These are phyloP conservation scores for Cossypha dichroa DNA, from an alignment of 2,797 vertebrate genomes.

Conservation along the genomic window DNA sequence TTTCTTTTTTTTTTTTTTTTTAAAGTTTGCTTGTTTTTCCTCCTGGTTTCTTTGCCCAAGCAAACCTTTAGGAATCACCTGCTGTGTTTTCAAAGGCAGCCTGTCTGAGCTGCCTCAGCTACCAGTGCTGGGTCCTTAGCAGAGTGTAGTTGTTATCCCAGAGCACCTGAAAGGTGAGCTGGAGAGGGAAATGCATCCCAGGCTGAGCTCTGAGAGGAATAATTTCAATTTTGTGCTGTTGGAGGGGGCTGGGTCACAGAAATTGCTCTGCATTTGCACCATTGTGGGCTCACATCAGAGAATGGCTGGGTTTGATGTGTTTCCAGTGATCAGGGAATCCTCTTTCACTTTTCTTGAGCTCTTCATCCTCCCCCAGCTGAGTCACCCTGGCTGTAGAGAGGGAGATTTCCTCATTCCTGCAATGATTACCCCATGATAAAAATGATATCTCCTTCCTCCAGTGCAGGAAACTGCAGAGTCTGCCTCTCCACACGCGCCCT, in stretches of 20 bases:
- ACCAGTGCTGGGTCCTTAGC: neutral
- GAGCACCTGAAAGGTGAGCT: neutral
- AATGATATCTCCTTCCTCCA: neutral
- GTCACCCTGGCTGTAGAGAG: neutral
- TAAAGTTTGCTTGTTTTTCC: too few relatives aligned
- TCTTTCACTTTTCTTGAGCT: neutral
- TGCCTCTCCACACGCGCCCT: neutral
- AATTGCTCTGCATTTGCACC: neutral
- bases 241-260: neutral
- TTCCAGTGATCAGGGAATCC: neutral
- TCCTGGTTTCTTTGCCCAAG: neutral
- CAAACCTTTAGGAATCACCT: neutral
- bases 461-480: fast-evolving
- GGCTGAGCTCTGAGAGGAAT: neutral
- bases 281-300: fast-evolving
- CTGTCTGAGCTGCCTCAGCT: neutral
- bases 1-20: too few relatives aligned
- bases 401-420: neutral
- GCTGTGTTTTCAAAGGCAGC: neutral
- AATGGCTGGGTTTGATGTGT: fast-evolving
- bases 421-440: neutral
- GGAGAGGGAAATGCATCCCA: neutral
- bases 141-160: neutral
- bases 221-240: fast-evolving
- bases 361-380: neutral